A percentile compares a stretch with the other conserved stretches of the same genome.
Evolutionary conservation across 2,797 vertebrate genomes (phyloP).

Genomic region (Buphagus erythrorhynchus): DNA sequence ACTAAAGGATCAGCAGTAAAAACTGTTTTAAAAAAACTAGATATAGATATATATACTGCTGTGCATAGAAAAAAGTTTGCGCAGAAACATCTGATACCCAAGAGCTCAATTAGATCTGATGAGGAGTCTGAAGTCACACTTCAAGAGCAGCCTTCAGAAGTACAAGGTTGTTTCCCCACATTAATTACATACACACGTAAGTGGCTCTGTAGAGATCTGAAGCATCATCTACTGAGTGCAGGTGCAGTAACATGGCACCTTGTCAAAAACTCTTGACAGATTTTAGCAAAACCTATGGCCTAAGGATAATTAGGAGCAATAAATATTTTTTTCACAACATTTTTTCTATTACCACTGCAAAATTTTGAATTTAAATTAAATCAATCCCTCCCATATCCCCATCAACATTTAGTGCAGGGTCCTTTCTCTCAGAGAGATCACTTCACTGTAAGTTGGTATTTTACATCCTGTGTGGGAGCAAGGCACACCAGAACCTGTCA

Average conservation of each 20-base stretch:
- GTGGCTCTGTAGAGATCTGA: background rate
- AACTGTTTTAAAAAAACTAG: background rate
- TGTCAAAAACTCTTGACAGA: background rate
- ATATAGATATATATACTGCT: background rate
- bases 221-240: background rate
- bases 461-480: background rate
- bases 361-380: background rate
- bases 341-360: background rate
- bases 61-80: background rate
- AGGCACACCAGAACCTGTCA: background rate
- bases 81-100: background rate
- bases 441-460: background rate
- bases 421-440: background rate
- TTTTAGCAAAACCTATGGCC: background rate
- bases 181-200: fast-evolving
- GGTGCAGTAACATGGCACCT: background rate
- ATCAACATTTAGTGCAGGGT: background rate
- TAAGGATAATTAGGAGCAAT: background rate
- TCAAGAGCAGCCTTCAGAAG: background rate
- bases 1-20: background rate
- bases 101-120: background rate
- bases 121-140: background rate
- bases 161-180: background rate
- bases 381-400: background rate
- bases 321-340: background rate